Percentiles rank a stretch among this genome's conserved stretches.
Conservation (phyloP, 2,797 vertebrate species). For the Lemur catta region DNA sequence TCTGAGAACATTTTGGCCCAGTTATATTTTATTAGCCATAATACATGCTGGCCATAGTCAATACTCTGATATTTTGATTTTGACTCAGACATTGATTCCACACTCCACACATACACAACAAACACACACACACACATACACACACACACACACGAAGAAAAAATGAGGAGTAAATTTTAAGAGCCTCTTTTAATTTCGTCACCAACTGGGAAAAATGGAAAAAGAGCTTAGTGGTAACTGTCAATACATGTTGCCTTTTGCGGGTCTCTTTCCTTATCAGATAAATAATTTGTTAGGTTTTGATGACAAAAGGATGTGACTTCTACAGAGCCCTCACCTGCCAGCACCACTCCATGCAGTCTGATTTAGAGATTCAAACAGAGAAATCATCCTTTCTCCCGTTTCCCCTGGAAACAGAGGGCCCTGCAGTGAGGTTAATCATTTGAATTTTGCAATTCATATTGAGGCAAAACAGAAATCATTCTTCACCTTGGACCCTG, state of each 20-base stretch:
- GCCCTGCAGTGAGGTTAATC: conserved; percentile 81
- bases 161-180: conserved; percentile 77
- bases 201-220: conserved; percentile 73
- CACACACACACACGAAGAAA: not conserved
- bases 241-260: conserved; percentile 81
- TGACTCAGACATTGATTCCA: conserved; percentile 72
- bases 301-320: conserved; percentile 83
- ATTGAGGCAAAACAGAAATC: conserved; percentile 76
- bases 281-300: conserved; percentile 86
- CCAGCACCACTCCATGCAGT: conserved; percentile 77
- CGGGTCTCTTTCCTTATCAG: conserved; percentile 81
- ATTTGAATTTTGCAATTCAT: conserved; percentile 84
- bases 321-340: conserved; percentile 79
- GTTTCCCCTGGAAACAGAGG: conserved; percentile 83
- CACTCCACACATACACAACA: not conserved
- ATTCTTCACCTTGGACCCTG: conserved; percentile 72
- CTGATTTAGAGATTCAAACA: conserved; percentile 83
- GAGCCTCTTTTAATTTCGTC: conserved; percentile 76
- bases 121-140: not conserved
- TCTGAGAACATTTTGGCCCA: conserved; percentile 16
- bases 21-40: conserved; percentile 49
- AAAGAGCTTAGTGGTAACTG: conserved; percentile 72
- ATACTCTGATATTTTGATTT: conserved; percentile 76
- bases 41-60: conserved; percentile 56
- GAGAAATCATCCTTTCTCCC: conserved; percentile 81